These are phyloP conservation scores for Geotrypetes seraphini DNA, from an alignment of 2,797 vertebrate genomes.

Conservation along the genomic window DNA sequence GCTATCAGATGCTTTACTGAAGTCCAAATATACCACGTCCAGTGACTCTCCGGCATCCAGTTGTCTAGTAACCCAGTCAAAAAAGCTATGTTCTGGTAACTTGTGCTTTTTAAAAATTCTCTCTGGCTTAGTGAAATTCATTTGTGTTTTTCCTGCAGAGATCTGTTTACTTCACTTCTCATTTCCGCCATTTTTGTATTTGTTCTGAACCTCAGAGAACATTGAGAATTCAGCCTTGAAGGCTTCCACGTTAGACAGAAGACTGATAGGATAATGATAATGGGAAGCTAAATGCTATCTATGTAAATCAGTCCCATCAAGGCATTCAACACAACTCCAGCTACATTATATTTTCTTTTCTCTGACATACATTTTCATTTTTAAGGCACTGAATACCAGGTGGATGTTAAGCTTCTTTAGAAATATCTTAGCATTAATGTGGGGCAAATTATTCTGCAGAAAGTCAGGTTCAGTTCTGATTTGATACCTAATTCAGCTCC, in stretches of 20 bases:
- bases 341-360: slow-evolving; percentile 58
- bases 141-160: too few species aligned
- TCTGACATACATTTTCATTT: slow-evolving; percentile 63
- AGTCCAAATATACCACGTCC: too few species aligned
- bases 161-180: too few species aligned
- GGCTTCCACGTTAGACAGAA: slow-evolving; percentile 58
- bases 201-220: slow-evolving; percentile 45
- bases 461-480: slow-evolving; percentile 63
- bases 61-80: too few species aligned
- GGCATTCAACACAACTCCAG: slow-evolving; percentile 66
- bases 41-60: too few species aligned
- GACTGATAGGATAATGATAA: slow-evolving; percentile 73
- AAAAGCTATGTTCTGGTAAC: too few species aligned
- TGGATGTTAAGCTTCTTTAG: slow-evolving; percentile 62
- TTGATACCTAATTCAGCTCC: slow-evolving; percentile 56
- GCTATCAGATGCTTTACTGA: too few species aligned
- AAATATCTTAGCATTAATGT: slow-evolving; percentile 57
- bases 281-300: slow-evolving; percentile 67
- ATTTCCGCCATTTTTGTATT: too few species aligned
- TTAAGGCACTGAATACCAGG: slow-evolving; percentile 58
- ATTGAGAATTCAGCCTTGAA: slow-evolving; percentile 53
- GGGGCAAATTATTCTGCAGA: slow-evolving; percentile 58
- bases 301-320: slow-evolving; percentile 69
- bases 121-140: too few species aligned
- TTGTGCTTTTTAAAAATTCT: too few species aligned